phyloP scores from a whole-genome alignment of 1,140 invertebrate genomes.

The Halesus radiatus region DNA sequence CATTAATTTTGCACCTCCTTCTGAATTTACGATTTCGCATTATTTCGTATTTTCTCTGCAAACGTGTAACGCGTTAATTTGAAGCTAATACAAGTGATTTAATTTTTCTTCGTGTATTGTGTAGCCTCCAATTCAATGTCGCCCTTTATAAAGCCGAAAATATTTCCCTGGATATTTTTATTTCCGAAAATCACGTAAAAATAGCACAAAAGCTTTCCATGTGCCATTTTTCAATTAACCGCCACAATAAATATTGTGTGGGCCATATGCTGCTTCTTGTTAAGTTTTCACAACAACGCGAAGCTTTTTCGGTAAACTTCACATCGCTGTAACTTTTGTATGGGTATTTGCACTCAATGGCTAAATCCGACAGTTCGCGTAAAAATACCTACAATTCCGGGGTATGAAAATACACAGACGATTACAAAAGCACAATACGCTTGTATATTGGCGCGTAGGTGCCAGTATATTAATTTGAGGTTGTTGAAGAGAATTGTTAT shows the following conservation, averaged over 20 bases:
- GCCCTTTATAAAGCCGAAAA: not conserved
- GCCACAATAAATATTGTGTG: not conserved
- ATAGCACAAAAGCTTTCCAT: not conserved
- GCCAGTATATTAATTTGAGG: too few species aligned
- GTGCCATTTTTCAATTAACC: slow-evolving; percentile 4
- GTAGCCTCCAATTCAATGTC: not conserved
- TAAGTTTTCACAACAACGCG: not conserved
- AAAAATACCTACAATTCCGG: too few species aligned
- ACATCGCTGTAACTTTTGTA: not conserved
- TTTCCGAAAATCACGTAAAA: not conserved
- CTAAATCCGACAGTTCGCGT: not conserved
- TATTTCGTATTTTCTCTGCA: too few species aligned
- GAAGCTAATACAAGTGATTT: too few species aligned
- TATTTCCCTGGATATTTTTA: slow-evolving; percentile 16
- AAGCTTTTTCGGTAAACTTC: slow-evolving; percentile 3
- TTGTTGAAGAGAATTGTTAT: too few species aligned
- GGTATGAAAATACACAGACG: too few species aligned
- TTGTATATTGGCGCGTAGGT: too few species aligned
- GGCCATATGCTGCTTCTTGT: not conserved
- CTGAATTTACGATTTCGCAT: too few species aligned
- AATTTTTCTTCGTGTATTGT: not conserved
- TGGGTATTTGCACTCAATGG: not conserved
- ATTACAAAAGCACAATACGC: too few species aligned
- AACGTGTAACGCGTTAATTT: too few species aligned
- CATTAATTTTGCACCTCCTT: too few species aligned